Conservation (phyloP, 1,140 invertebrate genomes). For the Caligus rogercresseyi region DNA sequence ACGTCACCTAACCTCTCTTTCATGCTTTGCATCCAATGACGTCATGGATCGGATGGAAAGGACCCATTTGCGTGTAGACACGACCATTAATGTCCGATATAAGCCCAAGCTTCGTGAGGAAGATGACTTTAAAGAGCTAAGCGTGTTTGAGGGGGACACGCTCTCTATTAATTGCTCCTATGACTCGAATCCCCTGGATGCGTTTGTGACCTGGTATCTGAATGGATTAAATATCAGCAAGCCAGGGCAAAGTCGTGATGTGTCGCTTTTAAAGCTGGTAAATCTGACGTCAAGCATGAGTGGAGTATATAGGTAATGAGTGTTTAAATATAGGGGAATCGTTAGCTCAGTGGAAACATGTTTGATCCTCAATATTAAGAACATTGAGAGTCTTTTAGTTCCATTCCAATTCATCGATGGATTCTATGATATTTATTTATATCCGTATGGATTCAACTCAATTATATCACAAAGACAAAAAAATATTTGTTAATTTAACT, state of each 20-base stretch:
- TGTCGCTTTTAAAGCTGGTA: background rate
- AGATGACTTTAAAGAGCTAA: background rate
- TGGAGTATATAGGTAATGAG: background rate
- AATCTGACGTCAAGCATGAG: background rate
- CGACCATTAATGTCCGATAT: slow-evolving; percentile 15
- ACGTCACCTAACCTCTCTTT: background rate
- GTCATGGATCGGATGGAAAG: background rate
- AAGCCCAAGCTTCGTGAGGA: background rate
- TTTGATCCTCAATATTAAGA: too few relatives aligned
- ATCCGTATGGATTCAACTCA: too few relatives aligned
- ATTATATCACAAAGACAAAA: too few relatives aligned
- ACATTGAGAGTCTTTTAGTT: too few relatives aligned
- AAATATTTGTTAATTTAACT: too few relatives aligned
- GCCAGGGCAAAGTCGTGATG: background rate
- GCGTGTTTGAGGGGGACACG: background rate
- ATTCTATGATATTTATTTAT: too few relatives aligned
- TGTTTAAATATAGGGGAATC: too few relatives aligned
- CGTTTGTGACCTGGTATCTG: background rate
- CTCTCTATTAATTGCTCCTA: background rate
- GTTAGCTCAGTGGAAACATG: too few relatives aligned
- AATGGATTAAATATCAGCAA: background rate
- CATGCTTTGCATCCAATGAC: slow-evolving; percentile 12
- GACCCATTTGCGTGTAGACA: background rate
- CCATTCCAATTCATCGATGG: too few relatives aligned
- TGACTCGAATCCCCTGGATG: slow-evolving; percentile 7